Conservation (phyloP, 92 coral and sea anemone genomes). For the Paragorgia papillata region DNA sequence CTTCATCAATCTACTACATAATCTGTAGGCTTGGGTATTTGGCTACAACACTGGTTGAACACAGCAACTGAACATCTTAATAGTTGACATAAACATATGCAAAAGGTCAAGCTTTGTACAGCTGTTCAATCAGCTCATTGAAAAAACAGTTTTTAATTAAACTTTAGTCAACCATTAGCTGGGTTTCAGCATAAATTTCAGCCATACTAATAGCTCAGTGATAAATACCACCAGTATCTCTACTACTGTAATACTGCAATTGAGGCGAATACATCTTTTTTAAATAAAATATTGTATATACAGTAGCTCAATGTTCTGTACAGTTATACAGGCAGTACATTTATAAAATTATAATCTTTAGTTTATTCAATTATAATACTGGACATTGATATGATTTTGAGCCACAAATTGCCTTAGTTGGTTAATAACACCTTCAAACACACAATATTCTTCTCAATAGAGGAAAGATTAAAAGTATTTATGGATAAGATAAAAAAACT, state of each 20-base stretch:
- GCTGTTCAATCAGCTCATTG: constrained; percentile 17
- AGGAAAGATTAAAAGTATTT: too few relatives aligned
- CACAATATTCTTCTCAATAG: neutral
- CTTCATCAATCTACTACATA: neutral
- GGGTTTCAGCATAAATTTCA: too few relatives aligned
- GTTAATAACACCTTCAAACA: neutral
- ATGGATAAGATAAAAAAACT: too few relatives aligned
- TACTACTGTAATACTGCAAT: too few relatives aligned
- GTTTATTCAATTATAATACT: neutral
- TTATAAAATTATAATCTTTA: too few relatives aligned
- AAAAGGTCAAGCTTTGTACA: neutral
- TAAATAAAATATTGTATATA: too few relatives aligned
- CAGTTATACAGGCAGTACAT: too few relatives aligned
- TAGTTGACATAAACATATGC: neutral
- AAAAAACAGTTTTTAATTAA: constrained; percentile 21
- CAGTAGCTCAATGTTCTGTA: too few relatives aligned
- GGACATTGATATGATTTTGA: too few relatives aligned
- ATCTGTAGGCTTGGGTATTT: neutral
- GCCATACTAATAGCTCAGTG: too few relatives aligned
- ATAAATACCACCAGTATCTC: too few relatives aligned
- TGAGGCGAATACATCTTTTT: too few relatives aligned
- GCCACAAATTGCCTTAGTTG: neutral
- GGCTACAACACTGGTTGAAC: neutral
- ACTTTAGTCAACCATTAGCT: constrained; percentile 7
- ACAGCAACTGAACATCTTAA: neutral